Base-by-base conservation (phyloP, 2,888 invertebrate species). In the Ectobius pallidus region DNA sequence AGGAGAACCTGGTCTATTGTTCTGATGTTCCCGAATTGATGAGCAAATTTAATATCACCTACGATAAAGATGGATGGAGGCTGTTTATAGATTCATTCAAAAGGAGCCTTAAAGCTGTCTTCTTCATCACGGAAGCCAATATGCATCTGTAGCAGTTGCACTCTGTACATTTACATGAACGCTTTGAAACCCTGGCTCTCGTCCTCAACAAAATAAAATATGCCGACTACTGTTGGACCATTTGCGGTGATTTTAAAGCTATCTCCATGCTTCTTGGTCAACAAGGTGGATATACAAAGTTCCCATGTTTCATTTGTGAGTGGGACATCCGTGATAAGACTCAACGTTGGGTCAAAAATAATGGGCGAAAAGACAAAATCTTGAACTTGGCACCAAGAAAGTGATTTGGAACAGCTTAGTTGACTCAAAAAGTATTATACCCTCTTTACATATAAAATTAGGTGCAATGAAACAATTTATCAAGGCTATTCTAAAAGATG, bases 271-370 rank as follows among this genome's bases (percentile, higher is more conserved):
- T 52, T n/a, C 22, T 52, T 52, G 1, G n/a, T 11, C 52, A 52
- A n/a, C 18, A 11, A n/a, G 52, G 14, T 20, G 1, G 52, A 16
- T 52, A 52, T n/a, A 52, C 1, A 9, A 52, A 52, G 52, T 52
- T 16, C 52, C 52, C 52, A 9, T 52, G 22, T 22, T 52, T 52
- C n/a, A 9, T 52, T 18, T 52, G 18, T 16, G 52, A 52, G 9
- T 52, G 52, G 52, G 52, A 52, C 52, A 52, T 9, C n/a, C 3
- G 3, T 20, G 52, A 18, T 18, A 3, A 52, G 52, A 52, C 14
- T 22, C 52, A 52, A 52, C 52, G n/a, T 22, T 52, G 52, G 52
- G 9, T 52, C 52, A 52, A 52, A 52, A 52, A 52, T 1, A 52
- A 52, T 52, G 22, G 22, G 14, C 52, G 22, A 52, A 22, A 18